Evolutionary conservation across 2,888 invertebrate genomes (phyloP).

Genomic region (Hyalella azteca): DNA sequence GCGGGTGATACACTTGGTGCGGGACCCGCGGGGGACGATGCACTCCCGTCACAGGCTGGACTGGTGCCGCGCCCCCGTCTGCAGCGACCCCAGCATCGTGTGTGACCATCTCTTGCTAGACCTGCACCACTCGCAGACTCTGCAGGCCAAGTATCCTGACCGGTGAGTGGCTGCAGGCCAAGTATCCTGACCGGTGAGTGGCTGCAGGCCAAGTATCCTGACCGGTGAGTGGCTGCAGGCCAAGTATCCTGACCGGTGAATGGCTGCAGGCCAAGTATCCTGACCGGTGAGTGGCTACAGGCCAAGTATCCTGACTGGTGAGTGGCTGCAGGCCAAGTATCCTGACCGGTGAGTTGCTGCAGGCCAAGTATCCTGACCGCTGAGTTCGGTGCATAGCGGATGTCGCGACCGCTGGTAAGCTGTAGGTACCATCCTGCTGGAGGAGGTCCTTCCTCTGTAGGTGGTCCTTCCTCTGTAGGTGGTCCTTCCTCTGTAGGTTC

Average conservation of each 20-base stretch:
- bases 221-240: slow-evolving; percentile 26
- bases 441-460: too few relatives aligned
- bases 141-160: slow-evolving; percentile 47
- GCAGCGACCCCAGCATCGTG: slow-evolving; percentile 50
- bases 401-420: too few relatives aligned
- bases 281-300: background rate
- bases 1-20: slow-evolving; percentile 47
- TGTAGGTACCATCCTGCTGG: too few relatives aligned
- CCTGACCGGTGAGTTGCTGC: background rate
- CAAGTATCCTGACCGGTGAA: slow-evolving; percentile 47
- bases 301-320: background rate
- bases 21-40: slow-evolving; percentile 54
- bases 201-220: background rate
- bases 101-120: slow-evolving; percentile 47
- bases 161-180: slow-evolving; percentile 39
- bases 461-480: too few relatives aligned
- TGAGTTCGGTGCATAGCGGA: too few relatives aligned
- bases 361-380: too few relatives aligned
- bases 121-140: slow-evolving; percentile 40
- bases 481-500: too few relatives aligned
- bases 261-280: background rate
- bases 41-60: slow-evolving; percentile 50
- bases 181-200: background rate
- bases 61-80: slow-evolving; percentile 51
- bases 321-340: background rate